Conservation (phyloP, 23 tunicate species). For the Botrylloides violaceus region DNA sequence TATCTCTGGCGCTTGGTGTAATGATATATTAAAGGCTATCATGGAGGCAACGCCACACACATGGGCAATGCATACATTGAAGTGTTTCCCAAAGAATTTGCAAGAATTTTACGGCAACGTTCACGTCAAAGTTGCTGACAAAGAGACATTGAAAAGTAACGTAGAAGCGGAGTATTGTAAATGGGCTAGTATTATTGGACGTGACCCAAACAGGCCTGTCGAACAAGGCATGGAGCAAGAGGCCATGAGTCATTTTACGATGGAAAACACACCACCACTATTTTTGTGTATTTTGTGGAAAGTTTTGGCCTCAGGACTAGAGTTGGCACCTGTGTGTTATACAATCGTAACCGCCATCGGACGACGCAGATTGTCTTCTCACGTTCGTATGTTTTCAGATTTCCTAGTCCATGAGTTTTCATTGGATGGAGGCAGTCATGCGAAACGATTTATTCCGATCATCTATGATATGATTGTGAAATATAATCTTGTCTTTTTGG, state of each 20-base stretch:
- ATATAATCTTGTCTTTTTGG: slow-evolving; percentile 65
- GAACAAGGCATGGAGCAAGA: slow-evolving; percentile 35
- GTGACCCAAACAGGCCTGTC: background rate
- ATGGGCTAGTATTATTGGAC: slow-evolving; percentile 47
- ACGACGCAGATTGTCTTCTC: slow-evolving; percentile 38
- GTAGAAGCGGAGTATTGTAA: slow-evolving; percentile 61
- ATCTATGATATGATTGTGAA: slow-evolving; percentile 85
- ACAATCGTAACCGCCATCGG: slow-evolving; percentile 20
- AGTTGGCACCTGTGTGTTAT: slow-evolving; percentile 32
- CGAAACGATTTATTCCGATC: slow-evolving; percentile 20
- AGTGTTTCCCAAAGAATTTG: slow-evolving; percentile 65
- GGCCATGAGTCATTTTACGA: slow-evolving; percentile 36
- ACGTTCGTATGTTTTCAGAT: slow-evolving; percentile 74
- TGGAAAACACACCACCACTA: slow-evolving; percentile 19
- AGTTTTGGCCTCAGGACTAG: slow-evolving; percentile 52
- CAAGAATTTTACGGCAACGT: slow-evolving; percentile 29
- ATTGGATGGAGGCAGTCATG: slow-evolving; percentile 46
- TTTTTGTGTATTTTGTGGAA: slow-evolving; percentile 87
- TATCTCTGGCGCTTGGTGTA: slow-evolving; percentile 82
- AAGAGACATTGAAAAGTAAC: slow-evolving; percentile 33
- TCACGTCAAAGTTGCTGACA: slow-evolving; percentile 40
- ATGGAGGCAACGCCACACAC: slow-evolving; percentile 85
- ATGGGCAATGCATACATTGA: slow-evolving; percentile 79
- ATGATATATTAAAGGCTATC: slow-evolving; percentile 62
- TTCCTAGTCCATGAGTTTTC: slow-evolving; percentile 76